These are phyloP conservation scores for Solea senegalensis DNA, from an alignment of 2,113 vertebrate genomes.

Conservation along the genomic window DNA sequence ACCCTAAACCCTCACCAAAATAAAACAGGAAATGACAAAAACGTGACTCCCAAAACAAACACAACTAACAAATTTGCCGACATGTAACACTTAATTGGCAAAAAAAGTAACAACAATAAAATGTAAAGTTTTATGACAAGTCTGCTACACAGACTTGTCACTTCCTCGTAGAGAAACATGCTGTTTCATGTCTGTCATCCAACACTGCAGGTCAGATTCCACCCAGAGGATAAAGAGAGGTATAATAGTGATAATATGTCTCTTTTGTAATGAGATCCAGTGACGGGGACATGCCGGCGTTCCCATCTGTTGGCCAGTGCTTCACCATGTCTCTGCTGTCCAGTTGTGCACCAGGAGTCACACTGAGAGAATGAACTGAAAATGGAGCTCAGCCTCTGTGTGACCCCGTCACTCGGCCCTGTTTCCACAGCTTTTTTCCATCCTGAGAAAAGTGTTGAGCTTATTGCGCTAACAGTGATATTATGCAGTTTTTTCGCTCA, in stretches of 20 bases:
- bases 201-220: conserved; percentile 43
- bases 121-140: too few species aligned
- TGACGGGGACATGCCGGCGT: conserved; percentile 58
- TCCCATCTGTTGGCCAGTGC: conserved; percentile 71
- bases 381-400: conserved; percentile 21
- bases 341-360: conserved; percentile 47
- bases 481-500: conserved; percentile 72
- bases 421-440: conserved; percentile 78
- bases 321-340: conserved; percentile 29
- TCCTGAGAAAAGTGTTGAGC: conserved; percentile 70
- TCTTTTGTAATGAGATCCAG: conserved; percentile 63
- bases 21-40: too few species aligned
- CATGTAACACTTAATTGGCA: too few species aligned
- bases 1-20: too few species aligned
- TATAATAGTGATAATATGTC: conserved; percentile 53
- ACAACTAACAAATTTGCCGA: too few species aligned
- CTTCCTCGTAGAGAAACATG: conserved; percentile 22
- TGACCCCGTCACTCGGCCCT: conserved; percentile 56
- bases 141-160: too few species aligned
- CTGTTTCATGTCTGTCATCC: conserved; percentile 40
- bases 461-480: conserved; percentile 74
- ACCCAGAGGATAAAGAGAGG: conserved; percentile 42
- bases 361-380: conserved; percentile 24
- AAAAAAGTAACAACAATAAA: too few species aligned
- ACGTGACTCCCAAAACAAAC: too few species aligned